Evolutionary conservation across 2,797 vertebrate species (phyloP).

Genomic region (Pipistrellus pygmaeus): DNA sequence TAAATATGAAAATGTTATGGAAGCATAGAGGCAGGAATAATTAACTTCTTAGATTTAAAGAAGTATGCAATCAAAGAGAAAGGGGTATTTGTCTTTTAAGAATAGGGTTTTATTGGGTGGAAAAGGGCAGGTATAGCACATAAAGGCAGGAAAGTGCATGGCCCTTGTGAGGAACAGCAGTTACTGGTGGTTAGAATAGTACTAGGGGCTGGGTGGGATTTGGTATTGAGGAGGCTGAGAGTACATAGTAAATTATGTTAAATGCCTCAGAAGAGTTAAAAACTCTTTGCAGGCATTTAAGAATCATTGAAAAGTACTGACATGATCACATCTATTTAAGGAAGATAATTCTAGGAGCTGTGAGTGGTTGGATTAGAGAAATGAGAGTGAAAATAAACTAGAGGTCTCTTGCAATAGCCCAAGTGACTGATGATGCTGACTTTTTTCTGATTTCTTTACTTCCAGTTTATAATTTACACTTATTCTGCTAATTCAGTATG

Average conservation of each 20-base stretch:
- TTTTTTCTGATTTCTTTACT: no score
- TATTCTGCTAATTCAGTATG: no score
- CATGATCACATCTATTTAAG: no score
- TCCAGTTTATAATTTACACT: no score
- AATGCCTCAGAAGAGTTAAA: conserved; percentile 30
- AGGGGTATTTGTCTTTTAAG: neutral
- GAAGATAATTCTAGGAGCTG: neutral
- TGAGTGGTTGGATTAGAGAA: no score
- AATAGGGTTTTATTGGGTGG: conserved; percentile 5
- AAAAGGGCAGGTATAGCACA: neutral
- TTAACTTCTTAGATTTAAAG: neutral
- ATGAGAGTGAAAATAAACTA: no score
- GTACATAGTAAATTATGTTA: neutral
- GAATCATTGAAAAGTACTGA: neutral
- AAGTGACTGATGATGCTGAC: no score
- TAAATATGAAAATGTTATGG: neutral
- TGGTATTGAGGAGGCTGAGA: neutral
- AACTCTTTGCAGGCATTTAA: neutral
- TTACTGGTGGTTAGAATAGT: neutral
- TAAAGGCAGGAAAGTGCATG: neutral
- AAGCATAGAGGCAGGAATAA: neutral
- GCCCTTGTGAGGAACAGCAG: neutral
- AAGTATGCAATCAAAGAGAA: neutral
- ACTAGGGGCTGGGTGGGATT: neutral
- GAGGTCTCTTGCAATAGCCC: no score